These are phyloP conservation scores for Acipenser ruthenus DNA, from an alignment of 2,797 vertebrate genomes.

Conservation along the genomic window DNA sequence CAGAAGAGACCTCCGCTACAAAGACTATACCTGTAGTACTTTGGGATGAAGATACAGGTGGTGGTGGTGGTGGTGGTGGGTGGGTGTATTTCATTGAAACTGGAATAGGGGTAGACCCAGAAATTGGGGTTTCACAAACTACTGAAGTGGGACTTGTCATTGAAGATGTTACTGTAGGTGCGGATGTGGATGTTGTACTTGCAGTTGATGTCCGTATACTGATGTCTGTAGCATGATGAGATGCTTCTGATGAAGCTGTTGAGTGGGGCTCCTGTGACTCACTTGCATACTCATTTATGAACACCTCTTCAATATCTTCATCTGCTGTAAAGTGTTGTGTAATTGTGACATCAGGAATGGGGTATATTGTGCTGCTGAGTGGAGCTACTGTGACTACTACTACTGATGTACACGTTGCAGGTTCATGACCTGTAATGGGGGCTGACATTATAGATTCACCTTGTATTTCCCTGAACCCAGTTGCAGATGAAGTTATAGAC, in stretches of 20 bases:
- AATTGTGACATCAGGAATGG: constrained; percentile 96
- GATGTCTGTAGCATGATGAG: constrained; percentile 47
- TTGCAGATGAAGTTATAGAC: too few species aligned
- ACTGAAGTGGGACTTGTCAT: constrained; percentile 34
- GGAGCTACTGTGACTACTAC: constrained; percentile 62
- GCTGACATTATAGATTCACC: constrained; percentile 18
- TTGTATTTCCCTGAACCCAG: too few species aligned
- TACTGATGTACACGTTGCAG: constrained; percentile 52
- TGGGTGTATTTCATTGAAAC: constrained; percentile 36
- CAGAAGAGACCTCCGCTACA: constrained; percentile 34
- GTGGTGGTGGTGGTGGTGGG: constrained; percentile 29
- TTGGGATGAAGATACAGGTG: constrained; percentile 6
- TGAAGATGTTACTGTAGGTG: constrained; percentile 29
- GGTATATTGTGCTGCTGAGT: constrained; percentile 68
- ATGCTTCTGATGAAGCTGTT: constrained; percentile 27
- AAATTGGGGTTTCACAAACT: constrained; percentile 31
- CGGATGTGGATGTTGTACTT: constrained; percentile 27
- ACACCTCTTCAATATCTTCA: constrained; percentile 64
- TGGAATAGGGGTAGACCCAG: constrained; percentile 41
- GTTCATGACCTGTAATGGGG: constrained; percentile 21
- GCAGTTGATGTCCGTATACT: constrained; percentile 36
- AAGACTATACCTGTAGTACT: neutral
- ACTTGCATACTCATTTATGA: constrained; percentile 27
- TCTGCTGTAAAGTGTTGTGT: constrained; percentile 94
- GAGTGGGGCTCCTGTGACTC: constrained; percentile 1